A percentile compares a stretch with the other conserved stretches of the same genome.
Evolutionary conservation across 2,113 vertebrate genomes (phyloP).

Genomic region (Elgaria multicarinata): DNA sequence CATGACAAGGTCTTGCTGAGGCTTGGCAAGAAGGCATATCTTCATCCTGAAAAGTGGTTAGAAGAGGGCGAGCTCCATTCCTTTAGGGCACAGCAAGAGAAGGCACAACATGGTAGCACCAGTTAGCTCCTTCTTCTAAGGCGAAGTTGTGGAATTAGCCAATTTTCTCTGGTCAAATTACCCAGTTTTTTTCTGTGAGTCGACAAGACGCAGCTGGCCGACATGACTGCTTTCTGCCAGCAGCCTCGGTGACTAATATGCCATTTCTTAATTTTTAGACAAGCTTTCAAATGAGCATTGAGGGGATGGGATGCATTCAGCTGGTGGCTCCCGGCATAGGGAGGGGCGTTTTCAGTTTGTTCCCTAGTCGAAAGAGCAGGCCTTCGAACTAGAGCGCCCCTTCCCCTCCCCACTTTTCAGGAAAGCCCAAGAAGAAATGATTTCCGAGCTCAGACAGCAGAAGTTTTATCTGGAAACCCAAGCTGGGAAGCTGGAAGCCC

Average conservation of each 20-base stretch:
- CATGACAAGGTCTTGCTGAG: neutral
- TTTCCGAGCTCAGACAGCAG: slow-evolving; percentile 97
- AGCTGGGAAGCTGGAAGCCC: slow-evolving; percentile 96
- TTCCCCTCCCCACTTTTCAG: slow-evolving; percentile 75
- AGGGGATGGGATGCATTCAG: neutral
- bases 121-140: neutral
- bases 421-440: slow-evolving; percentile 99
- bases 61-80: neutral
- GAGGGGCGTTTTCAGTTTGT: neutral
- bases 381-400: slow-evolving; percentile 22
- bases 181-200: neutral
- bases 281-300: neutral
- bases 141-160: neutral
- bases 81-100: neutral
- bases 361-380: neutral
- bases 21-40: too few relatives aligned
- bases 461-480: slow-evolving; percentile 99
- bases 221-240: neutral
- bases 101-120: neutral
- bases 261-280: neutral
- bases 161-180: neutral
- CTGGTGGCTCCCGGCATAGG: neutral
- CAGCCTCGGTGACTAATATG: neutral
- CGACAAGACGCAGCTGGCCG: neutral
- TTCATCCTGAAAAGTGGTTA: neutral